Conservation (phyloP, 2,113 vertebrate genomes). For the Shinisaurus crocodilurus region DNA sequence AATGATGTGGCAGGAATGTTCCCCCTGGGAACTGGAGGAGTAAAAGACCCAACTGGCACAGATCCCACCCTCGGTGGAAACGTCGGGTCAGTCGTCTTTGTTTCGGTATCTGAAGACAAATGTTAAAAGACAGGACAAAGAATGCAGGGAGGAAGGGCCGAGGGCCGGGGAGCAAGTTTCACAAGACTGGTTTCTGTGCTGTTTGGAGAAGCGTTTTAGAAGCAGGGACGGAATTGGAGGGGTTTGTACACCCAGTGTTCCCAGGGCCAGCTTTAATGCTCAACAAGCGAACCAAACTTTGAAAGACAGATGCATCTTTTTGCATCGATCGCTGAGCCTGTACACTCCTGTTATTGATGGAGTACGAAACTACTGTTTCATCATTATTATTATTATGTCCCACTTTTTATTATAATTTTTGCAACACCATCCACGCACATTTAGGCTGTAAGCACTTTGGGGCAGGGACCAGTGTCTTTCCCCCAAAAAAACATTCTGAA, state of each 20-base stretch:
- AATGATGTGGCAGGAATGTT: neutral
- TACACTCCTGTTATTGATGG: neutral
- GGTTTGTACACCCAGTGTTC: neutral
- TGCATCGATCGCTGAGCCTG: neutral
- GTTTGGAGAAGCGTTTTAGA: neutral
- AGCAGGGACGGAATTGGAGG: neutral
- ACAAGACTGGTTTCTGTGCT: neutral
- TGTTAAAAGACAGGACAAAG: constrained; percentile 40
- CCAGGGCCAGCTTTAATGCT: neutral
- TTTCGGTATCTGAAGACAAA: neutral
- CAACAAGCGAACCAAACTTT: neutral
- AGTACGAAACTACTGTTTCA: neutral
- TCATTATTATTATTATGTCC: neutral
- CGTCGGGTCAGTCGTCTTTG: accelerated
- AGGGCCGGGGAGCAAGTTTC: neutral
- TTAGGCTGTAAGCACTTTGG: no score
- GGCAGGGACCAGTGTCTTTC: no score
- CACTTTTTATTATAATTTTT: no score
- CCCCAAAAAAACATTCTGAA: no score
- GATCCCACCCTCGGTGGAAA: constrained; percentile 43
- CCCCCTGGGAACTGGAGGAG: neutral
- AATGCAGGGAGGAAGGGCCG: accelerated
- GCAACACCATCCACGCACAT: no score
- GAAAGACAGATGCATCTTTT: constrained; percentile 1
- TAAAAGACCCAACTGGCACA: constrained; percentile 46